Conservation (phyloP, 2,797 vertebrate genomes). For the Schizopygopsis malacanthus region DNA sequence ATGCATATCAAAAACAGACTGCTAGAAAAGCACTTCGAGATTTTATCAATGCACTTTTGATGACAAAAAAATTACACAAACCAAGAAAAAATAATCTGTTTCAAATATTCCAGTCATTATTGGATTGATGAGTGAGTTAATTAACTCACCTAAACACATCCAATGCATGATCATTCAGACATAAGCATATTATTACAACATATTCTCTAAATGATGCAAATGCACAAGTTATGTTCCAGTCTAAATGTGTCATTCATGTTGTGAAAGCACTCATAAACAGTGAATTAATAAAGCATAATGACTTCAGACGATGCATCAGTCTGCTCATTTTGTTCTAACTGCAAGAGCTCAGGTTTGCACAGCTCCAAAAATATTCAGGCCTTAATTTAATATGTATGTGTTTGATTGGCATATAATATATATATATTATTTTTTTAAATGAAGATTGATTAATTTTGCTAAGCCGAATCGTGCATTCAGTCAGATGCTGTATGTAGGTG, state of each 20-base stretch:
- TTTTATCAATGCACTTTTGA: background rate
- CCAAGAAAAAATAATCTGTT: background rate
- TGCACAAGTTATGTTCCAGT: background rate
- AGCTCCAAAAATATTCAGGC: no score
- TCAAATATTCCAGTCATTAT: background rate
- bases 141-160: background rate
- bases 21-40: background rate
- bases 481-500: background rate
- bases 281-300: background rate
- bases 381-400: no score
- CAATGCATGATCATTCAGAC: background rate
- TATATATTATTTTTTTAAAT: no score
- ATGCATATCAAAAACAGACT: background rate
- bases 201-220: background rate
- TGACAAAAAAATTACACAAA: background rate
- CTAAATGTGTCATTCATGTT: background rate
- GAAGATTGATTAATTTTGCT: no score
- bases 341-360: no score
- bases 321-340: background rate
- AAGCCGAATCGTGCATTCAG: background rate
- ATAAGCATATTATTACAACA: background rate
- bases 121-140: background rate
- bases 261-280: background rate
- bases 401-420: no score
- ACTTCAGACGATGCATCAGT: background rate